Evolutionary conservation across 92 coral and sea anemone genomes (phyloP).

Genomic region (Porites rus): DNA sequence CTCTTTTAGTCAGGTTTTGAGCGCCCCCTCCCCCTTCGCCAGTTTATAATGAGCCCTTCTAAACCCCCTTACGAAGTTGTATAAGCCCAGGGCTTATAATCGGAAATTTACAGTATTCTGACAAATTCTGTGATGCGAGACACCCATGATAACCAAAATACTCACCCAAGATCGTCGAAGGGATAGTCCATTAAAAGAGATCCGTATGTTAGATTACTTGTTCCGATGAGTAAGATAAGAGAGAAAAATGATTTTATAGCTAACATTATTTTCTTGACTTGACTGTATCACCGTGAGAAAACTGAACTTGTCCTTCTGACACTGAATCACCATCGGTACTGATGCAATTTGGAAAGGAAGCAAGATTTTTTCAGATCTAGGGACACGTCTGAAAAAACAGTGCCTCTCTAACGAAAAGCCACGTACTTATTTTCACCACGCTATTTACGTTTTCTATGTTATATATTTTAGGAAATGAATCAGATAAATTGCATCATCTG

Average conservation of each 20-base stretch:
- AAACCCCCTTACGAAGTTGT: too few relatives aligned
- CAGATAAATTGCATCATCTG: constrained; percentile 24
- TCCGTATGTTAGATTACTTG: constrained; percentile 12
- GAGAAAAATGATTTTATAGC: background rate
- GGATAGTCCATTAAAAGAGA: constrained; percentile 23
- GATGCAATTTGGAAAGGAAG: background rate
- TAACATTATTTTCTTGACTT: background rate
- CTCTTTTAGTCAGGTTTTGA: too few relatives aligned
- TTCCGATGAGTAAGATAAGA: constrained; percentile 24
- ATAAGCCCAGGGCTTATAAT: too few relatives aligned
- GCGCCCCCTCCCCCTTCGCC: too few relatives aligned
- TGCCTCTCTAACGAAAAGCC: constrained; percentile 4
- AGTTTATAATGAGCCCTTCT: too few relatives aligned
- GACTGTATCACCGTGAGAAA: too few relatives aligned
- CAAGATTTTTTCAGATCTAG: constrained; percentile 11
- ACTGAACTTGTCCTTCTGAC: background rate
- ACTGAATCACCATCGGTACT: background rate
- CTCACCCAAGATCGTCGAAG: constrained; percentile 35
- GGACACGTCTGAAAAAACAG: constrained; percentile 22
- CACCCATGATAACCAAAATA: background rate
- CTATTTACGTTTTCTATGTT: background rate
- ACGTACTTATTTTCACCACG: constrained; percentile 5
- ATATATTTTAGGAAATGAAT: constrained; percentile 5
- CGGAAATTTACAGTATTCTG: too few relatives aligned
- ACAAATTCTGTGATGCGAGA: too few relatives aligned